These are phyloP conservation scores for Orius laevigatus DNA, from an alignment of 1,140 invertebrate species.

Conservation along the genomic window DNA sequence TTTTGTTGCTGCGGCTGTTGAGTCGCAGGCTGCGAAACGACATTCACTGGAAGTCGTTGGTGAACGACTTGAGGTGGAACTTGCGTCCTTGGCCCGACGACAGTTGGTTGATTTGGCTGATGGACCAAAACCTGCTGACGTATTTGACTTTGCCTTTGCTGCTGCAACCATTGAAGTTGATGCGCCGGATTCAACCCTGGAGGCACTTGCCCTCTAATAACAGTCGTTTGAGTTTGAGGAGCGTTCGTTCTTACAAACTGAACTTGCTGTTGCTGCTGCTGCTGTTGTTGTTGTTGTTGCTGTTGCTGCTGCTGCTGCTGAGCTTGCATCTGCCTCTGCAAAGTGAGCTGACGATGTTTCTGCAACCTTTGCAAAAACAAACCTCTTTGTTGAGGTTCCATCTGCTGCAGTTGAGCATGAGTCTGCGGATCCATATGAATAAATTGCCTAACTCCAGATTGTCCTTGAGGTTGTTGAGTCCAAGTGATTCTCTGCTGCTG, in stretches of 20 bases:
- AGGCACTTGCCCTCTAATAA: constrained; percentile 40
- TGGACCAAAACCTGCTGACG: constrained; percentile 22
- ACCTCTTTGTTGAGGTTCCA: constrained; percentile 58
- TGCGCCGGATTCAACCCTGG: constrained; percentile 42
- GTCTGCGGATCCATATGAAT: constrained; percentile 64
- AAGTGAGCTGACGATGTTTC: constrained; percentile 40
- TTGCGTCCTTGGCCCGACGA: constrained; percentile 21
- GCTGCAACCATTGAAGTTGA: constrained; percentile 47
- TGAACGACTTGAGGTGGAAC: constrained; percentile 11
- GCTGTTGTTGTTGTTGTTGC: constrained; percentile 8
- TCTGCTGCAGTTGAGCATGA: constrained; percentile 63
- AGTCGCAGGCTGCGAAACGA: constrained; percentile 13
- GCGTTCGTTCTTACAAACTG: constrained; percentile 16
- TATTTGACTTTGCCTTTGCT: constrained; percentile 32
- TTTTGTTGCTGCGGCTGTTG: constrained; percentile 29
- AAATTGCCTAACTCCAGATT: constrained; percentile 32
- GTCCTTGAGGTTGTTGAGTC: constrained; percentile 25
- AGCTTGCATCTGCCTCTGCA: constrained; percentile 31
- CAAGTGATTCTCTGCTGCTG: constrained; percentile 22
- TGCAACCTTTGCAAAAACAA: constrained; percentile 61
- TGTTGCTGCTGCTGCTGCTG: constrained; percentile 4
- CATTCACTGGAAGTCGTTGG: constrained; percentile 16
- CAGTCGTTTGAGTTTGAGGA: constrained; percentile 21
- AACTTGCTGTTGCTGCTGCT: constrained; percentile 12
- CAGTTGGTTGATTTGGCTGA: constrained; percentile 21